Conservation (phyloP, 2,888 invertebrate genomes). For the Deilephila porcellus region DNA sequence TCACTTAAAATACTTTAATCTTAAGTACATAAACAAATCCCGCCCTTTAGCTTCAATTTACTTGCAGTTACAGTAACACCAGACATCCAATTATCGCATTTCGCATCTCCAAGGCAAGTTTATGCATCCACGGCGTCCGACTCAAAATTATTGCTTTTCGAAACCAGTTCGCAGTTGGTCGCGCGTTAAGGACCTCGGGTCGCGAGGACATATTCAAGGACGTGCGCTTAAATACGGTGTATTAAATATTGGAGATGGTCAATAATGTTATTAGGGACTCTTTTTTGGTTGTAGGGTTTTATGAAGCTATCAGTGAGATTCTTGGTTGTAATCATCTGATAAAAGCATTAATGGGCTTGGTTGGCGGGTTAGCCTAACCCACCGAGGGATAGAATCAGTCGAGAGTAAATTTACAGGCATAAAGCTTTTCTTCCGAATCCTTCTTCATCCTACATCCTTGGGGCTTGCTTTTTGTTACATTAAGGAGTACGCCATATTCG, state of each 20-base stretch:
- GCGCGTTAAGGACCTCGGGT: constrained; percentile 44
- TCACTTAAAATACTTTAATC: not conserved
- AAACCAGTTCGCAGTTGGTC: constrained; percentile 38
- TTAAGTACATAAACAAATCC: not conserved
- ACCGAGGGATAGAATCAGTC: too few relatives aligned
- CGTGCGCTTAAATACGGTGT: constrained; percentile 39
- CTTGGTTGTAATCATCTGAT: too few relatives aligned
- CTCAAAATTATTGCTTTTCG: constrained; percentile 33
- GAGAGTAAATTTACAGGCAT: too few relatives aligned
- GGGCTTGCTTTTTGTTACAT: too few relatives aligned
- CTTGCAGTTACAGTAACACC: constrained; percentile 15
- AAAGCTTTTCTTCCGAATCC: too few relatives aligned
- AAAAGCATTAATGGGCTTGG: too few relatives aligned
- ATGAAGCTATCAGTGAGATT: too few relatives aligned
- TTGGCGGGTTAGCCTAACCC: too few relatives aligned
- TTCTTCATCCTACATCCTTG: too few relatives aligned
- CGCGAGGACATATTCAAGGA: constrained; percentile 55
- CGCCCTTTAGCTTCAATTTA: constrained; percentile 3
- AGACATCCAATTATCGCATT: constrained; percentile 48
- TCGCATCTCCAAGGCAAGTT: constrained; percentile 51
- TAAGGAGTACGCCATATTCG: too few relatives aligned
- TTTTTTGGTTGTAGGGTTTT: too few relatives aligned
- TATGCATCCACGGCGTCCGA: constrained; percentile 59
- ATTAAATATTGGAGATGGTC: not conserved
- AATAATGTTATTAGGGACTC: too few relatives aligned